Evolutionary conservation across 2,113 vertebrate genomes (phyloP).

Genomic region (Sisor rabdophorus): DNA sequence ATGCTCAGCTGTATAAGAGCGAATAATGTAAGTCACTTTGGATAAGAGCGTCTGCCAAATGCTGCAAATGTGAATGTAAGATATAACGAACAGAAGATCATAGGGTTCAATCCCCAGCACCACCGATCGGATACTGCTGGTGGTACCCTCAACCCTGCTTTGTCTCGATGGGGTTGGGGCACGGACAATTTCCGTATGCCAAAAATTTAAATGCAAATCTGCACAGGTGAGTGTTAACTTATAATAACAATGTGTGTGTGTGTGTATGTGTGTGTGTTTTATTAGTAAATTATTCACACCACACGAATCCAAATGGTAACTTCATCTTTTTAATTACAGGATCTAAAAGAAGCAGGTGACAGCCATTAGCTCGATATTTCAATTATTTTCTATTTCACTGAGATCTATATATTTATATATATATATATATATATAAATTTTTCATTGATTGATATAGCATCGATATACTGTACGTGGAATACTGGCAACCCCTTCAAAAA

Average conservation of each 20-base stretch:
- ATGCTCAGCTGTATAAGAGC: no score
- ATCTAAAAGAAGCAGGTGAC: constrained; percentile 56
- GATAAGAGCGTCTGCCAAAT: no score
- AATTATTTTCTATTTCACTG: constrained; percentile 51
- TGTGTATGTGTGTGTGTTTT: constrained; percentile 2
- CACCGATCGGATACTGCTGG: no score
- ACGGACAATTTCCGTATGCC: no score
- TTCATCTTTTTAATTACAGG: constrained; percentile 54
- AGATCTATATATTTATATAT: constrained; percentile 46
- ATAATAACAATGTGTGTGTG: neutral
- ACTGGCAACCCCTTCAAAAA: constrained; percentile 35
- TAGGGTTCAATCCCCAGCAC: no score
- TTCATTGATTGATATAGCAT: constrained; percentile 36
- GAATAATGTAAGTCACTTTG: no score
- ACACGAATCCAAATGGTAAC: constrained; percentile 51
- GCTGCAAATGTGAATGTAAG: no score
- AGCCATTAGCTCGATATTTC: constrained; percentile 50
- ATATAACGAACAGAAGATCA: no score
- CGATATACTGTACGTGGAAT: constrained; percentile 49
- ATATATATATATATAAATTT: constrained; percentile 44
- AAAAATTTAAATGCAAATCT: no score
- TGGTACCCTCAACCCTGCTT: no score
- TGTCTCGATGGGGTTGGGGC: no score
- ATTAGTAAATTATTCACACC: constrained; percentile 44
- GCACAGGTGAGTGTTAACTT: neutral